These are phyloP conservation scores for Notospermus geniculatus DNA, from an alignment of 1,140 invertebrate genomes.

Conservation along the genomic window DNA sequence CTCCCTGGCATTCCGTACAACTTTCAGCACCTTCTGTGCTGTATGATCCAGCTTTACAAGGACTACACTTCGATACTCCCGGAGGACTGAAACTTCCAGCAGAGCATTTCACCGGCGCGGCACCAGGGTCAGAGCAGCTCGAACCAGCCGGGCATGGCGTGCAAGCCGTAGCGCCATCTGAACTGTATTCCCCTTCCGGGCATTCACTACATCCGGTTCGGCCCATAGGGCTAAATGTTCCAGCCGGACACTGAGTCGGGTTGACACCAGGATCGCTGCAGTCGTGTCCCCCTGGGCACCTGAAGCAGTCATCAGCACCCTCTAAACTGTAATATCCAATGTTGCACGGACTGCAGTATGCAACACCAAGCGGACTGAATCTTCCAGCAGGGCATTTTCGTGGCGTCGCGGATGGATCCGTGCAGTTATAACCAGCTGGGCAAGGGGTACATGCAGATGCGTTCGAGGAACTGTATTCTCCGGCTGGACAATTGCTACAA, in stretches of 20 bases:
- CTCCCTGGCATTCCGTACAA: slow-evolving; percentile 12
- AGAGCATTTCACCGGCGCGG: slow-evolving; percentile 13
- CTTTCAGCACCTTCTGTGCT: slow-evolving; percentile 12
- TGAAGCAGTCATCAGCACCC: slow-evolving; percentile 18
- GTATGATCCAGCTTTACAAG: slow-evolving; percentile 19
- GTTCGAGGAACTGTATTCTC: background rate
- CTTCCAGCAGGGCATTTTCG: slow-evolving; percentile 22
- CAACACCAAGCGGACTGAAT: slow-evolving; percentile 19
- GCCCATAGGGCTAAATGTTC: slow-evolving; percentile 11
- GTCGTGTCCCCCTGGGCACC: slow-evolving; percentile 25
- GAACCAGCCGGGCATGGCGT: slow-evolving; percentile 10
- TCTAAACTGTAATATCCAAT: slow-evolving; percentile 20
- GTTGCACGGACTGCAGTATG: slow-evolving; percentile 22
- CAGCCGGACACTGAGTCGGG: slow-evolving; percentile 22
- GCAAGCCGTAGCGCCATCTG: background rate
- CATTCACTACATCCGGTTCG: background rate
- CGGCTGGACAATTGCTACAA: background rate
- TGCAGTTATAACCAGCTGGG: slow-evolving; percentile 21
- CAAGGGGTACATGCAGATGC: slow-evolving; percentile 13
- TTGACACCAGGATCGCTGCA: background rate
- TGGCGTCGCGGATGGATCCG: slow-evolving; percentile 14
- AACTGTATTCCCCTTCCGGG: background rate
- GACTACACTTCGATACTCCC: slow-evolving; percentile 21
- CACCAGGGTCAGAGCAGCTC: background rate
- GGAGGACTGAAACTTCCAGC: slow-evolving; percentile 18